phyloP scores from a whole-genome alignment of 2,888 invertebrate genomes.

The Nycteola revayana region DNA sequence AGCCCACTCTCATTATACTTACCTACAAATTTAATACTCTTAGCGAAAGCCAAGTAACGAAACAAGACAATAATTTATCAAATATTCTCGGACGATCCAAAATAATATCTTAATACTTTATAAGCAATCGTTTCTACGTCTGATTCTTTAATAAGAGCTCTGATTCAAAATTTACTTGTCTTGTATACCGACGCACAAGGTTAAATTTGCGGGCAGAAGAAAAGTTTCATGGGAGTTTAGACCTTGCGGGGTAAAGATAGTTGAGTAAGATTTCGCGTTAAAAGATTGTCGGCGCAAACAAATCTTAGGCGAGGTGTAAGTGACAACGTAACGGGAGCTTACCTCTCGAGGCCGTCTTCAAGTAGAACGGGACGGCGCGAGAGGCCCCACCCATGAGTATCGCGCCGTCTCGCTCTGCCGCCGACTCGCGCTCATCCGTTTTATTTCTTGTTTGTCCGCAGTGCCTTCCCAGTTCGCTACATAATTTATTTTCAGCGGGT shows the following conservation, averaged over 20 bases:
- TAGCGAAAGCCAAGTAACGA: conserved; percentile 33
- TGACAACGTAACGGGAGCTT: conserved; percentile 80
- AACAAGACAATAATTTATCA: conserved; percentile 48
- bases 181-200: conserved; percentile 44
- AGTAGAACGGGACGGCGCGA: conserved; percentile 55
- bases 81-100: conserved; percentile 60
- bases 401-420: conserved; percentile 52
- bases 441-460: conserved; percentile 75
- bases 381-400: conserved; percentile 23
- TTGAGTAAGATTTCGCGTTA: conserved; percentile 35
- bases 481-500: conserved; percentile 79
- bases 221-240: conserved; percentile 25
- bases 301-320: conserved; percentile 74
- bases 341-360: conserved; percentile 77
- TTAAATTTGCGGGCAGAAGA: conserved; percentile 28
- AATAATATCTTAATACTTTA: conserved; percentile 70
- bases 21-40: conserved; percentile 16
- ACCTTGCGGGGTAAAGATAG: conserved; percentile 32
- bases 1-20: neutral
- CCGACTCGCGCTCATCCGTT: conserved; percentile 63
- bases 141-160: conserved; percentile 70
- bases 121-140: conserved; percentile 70
- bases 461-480: conserved; percentile 66
- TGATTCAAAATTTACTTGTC: conserved; percentile 71
- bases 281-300: conserved; percentile 52